A percentile compares a stretch with the other conserved stretches of the same genome.
These are phyloP conservation scores for Lagopus muta DNA, from an alignment of 2,113 vertebrate genomes.

Conservation along the genomic window DNA sequence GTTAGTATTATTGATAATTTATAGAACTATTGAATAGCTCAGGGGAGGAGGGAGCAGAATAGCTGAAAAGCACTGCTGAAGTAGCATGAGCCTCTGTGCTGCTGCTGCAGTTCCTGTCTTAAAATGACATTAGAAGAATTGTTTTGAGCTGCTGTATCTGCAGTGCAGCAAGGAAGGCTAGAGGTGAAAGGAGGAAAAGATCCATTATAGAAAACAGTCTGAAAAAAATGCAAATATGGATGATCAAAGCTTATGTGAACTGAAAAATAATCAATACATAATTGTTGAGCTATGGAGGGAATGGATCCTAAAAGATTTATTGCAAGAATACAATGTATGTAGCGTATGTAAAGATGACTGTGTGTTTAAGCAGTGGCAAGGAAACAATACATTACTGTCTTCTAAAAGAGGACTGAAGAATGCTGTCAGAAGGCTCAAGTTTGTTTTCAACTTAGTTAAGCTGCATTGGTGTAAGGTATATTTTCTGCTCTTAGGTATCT, in stretches of 20 bases:
- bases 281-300: neutral
- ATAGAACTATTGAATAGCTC: neutral
- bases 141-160: conserved; percentile 54
- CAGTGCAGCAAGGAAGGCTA: conserved; percentile 56
- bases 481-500: neutral
- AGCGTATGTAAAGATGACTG: neutral
- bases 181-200: conserved; percentile 14
- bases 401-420: neutral
- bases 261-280: neutral
- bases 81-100: neutral
- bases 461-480: neutral
- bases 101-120: conserved; percentile 46
- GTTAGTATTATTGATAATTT: neutral
- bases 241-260: neutral
- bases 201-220: neutral
- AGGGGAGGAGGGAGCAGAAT: neutral
- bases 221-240: neutral
- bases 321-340: accelerated
- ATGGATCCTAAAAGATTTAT: neutral
- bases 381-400: neutral
- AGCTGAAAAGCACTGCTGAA: conserved; percentile 4
- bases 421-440: neutral
- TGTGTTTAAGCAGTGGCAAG: neutral
- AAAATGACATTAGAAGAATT: conserved; percentile 42
- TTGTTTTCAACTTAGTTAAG: neutral